Conservation (phyloP, 2,113 vertebrate species). For the Alces alces region DNA sequence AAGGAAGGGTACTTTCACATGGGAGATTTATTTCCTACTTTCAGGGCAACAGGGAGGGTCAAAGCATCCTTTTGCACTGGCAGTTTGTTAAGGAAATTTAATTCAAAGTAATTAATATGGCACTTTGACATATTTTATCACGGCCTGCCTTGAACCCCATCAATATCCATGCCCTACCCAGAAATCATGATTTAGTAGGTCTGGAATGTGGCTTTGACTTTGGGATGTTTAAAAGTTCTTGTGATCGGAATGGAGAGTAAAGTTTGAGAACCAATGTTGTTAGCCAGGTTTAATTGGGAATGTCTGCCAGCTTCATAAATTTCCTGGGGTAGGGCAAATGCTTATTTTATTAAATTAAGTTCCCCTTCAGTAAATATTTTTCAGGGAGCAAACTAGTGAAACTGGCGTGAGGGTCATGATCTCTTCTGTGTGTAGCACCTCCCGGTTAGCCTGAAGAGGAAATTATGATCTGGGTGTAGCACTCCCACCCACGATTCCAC, state of each 20-base stretch:
- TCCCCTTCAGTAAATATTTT: background rate
- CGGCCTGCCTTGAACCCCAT: background rate
- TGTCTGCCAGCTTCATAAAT: background rate
- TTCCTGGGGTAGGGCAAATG: background rate
- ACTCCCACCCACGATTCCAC: no score
- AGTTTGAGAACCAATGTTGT: background rate
- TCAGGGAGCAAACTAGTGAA: background rate
- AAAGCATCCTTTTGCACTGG: background rate
- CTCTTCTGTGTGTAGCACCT: accelerated
- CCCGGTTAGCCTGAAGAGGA: background rate
- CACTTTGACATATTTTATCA: background rate
- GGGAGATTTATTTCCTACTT: background rate
- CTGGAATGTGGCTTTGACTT: background rate
- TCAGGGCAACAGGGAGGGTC: background rate
- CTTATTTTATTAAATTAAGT: background rate
- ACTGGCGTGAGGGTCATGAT: background rate
- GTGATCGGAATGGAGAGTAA: background rate
- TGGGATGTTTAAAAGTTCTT: background rate
- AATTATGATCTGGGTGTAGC: no score
- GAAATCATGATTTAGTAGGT: background rate
- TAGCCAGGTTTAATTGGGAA: background rate
- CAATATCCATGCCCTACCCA: background rate
- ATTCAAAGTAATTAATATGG: background rate
- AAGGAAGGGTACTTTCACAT: background rate
- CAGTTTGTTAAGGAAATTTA: background rate